Conservation (phyloP, 2,113 vertebrate species). For the Pseudorhombus dupliciocellatus region DNA sequence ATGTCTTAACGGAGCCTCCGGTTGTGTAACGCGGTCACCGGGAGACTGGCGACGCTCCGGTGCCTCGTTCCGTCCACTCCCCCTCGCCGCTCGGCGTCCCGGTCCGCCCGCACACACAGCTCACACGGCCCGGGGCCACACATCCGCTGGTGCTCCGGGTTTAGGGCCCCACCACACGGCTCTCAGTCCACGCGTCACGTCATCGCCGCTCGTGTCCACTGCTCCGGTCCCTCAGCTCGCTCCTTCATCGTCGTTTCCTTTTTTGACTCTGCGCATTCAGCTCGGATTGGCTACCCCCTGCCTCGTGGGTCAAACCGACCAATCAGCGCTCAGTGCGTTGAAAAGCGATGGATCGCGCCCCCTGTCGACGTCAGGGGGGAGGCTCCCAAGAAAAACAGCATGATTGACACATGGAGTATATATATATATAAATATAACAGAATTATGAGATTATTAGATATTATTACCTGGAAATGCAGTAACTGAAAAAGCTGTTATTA, state of each 20-base stretch:
- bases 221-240: neutral
- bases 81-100: neutral
- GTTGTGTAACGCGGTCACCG: slow-evolving; percentile 28
- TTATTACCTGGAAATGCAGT: neutral
- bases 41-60: slow-evolving; percentile 21
- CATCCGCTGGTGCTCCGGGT: slow-evolving; percentile 26
- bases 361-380: slow-evolving; percentile 49
- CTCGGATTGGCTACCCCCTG: slow-evolving; percentile 35
- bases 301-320: slow-evolving; percentile 55
- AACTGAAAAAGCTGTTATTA: too few relatives aligned
- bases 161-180: slow-evolving; percentile 66
- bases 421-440: neutral
- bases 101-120: neutral
- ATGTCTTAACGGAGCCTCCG: neutral
- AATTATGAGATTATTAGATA: neutral
- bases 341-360: slow-evolving; percentile 37
- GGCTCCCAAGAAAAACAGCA: neutral
- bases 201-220: slow-evolving; percentile 47
- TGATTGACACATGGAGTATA: neutral
- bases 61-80: slow-evolving; percentile 18
- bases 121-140: neutral
- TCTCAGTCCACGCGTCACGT: slow-evolving; percentile 61
- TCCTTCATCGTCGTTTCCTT: neutral
- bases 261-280: slow-evolving; percentile 31
- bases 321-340: slow-evolving; percentile 44